Evolutionary conservation across 2,113 vertebrate species (phyloP).

Genomic region (Pluvianellus socialis): DNA sequence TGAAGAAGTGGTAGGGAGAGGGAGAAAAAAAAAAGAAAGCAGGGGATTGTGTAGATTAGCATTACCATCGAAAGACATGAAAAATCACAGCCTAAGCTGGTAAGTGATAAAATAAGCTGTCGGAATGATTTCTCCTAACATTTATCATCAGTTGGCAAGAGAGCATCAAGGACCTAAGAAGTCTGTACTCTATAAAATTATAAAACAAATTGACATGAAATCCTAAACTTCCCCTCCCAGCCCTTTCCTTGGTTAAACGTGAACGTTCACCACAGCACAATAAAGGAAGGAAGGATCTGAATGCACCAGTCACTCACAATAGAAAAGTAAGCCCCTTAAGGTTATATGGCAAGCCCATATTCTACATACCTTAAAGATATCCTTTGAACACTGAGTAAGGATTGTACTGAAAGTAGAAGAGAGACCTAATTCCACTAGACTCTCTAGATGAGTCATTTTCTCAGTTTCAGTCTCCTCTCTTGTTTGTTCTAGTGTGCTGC

Average conservation of each 20-base stretch:
- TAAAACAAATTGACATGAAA: rapidly evolving
- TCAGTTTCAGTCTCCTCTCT: slow-evolving; percentile 97
- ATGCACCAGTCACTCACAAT: neutral
- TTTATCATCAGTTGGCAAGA: neutral
- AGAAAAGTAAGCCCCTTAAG: neutral
- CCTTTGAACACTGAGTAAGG: slow-evolving; percentile 95
- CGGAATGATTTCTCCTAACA: neutral
- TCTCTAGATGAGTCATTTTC: slow-evolving; percentile 98
- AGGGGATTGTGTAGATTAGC: neutral
- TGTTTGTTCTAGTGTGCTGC: slow-evolving; percentile 96
- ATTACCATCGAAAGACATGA: neutral
- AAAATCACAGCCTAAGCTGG: neutral
- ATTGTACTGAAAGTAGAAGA: slow-evolving; percentile 99
- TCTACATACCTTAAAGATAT: slow-evolving; percentile 91
- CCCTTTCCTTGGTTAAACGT: neutral
- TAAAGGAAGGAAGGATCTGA: neutral
- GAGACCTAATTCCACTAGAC: slow-evolving; percentile 93
- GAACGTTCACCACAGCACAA: neutral
- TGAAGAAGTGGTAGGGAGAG: neutral
- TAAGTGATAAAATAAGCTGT: neutral
- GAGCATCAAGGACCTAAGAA: neutral
- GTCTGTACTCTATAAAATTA: neutral
- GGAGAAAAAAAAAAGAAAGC: neutral
- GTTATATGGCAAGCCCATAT: neutral
- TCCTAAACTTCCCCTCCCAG: neutral